Evolutionary conservation across 2,113 vertebrate genomes (phyloP).

Genomic region (western clawed frog (Xenopus tropicalis)): DNA sequence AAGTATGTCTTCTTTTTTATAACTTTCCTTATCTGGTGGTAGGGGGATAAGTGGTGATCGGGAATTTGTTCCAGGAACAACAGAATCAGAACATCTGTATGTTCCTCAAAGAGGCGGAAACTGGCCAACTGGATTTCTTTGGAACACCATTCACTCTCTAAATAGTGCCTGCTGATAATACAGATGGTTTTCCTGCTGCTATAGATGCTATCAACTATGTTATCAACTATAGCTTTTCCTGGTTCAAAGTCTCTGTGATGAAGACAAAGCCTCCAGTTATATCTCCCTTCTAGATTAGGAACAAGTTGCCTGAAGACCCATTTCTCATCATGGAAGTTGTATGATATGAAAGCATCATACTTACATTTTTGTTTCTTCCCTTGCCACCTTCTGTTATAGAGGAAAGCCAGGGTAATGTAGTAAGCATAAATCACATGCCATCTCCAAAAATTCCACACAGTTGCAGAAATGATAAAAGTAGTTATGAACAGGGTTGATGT

Average conservation of each 20-base stretch:
- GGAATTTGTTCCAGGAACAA: slow-evolving; percentile 63
- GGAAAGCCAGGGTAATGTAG: slow-evolving; percentile 59
- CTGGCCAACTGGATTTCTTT: slow-evolving; percentile 70
- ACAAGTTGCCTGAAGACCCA: slow-evolving; percentile 64
- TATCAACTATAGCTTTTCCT: slow-evolving; percentile 66
- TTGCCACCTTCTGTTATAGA: slow-evolving; percentile 50
- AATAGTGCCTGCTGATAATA: slow-evolving; percentile 63
- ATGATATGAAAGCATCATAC: slow-evolving; percentile 73
- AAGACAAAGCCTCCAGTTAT: slow-evolving; percentile 69
- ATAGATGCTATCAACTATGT: slow-evolving; percentile 69
- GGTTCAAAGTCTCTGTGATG: slow-evolving; percentile 73
- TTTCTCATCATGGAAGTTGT: slow-evolving; percentile 62
- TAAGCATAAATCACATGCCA: slow-evolving; percentile 63
- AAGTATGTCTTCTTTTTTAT: slow-evolving; percentile 50
- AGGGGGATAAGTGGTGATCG: slow-evolving; percentile 31
- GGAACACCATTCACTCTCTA: slow-evolving; percentile 72
- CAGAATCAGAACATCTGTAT: slow-evolving; percentile 67
- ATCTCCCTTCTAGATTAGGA: slow-evolving; percentile 63
- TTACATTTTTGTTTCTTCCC: slow-evolving; percentile 30
- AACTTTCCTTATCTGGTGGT: slow-evolving; percentile 50
- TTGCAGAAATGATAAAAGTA: slow-evolving; percentile 50
- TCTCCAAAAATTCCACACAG: slow-evolving; percentile 57
- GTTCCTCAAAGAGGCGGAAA: slow-evolving; percentile 69
- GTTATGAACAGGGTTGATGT: slow-evolving; percentile 42
- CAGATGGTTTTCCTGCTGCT: slow-evolving; percentile 70